phyloP scores from a whole-genome alignment of 1,140 invertebrate species.

The Pogonognathellus flavescens region DNA sequence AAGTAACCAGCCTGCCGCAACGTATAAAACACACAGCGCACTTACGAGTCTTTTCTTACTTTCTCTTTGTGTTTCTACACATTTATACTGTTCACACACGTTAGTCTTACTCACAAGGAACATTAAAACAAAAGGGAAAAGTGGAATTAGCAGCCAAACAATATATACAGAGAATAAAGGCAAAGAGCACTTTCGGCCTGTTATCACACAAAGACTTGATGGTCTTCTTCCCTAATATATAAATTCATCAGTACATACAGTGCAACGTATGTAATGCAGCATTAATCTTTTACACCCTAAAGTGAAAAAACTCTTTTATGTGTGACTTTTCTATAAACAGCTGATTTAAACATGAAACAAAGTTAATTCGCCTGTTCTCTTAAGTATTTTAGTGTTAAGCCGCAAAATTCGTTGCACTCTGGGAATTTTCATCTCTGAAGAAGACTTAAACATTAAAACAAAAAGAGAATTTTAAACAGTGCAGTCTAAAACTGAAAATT shows the following conservation, averaged over 20 bases:
- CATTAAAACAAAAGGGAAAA: slow-evolving; percentile 41
- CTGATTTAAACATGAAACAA: not conserved
- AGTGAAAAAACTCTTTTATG: too few species aligned
- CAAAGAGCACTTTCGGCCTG: not conserved
- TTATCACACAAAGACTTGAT: slow-evolving; percentile 4
- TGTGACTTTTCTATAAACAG: too few species aligned
- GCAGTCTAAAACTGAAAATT: not conserved
- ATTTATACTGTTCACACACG: not conserved
- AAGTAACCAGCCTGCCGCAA: not conserved
- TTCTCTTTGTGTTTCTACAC: not conserved
- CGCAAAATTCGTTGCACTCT: too few species aligned
- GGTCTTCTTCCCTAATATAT: not conserved
- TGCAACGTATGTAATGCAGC: too few species aligned
- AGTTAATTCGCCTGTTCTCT: not conserved
- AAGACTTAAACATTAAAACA: too few species aligned
- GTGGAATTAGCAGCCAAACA: not conserved
- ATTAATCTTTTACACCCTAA: too few species aligned
- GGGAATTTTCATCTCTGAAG: too few species aligned
- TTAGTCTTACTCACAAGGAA: not conserved
- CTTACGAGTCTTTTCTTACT: not conserved
- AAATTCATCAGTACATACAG: too few species aligned
- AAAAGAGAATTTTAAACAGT: not conserved
- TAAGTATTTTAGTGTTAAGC: too few species aligned
- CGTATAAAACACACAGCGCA: not conserved
- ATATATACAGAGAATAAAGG: not conserved